Conservation (phyloP, 1,140 invertebrate species). For the Temnothorax longispinosus region DNA sequence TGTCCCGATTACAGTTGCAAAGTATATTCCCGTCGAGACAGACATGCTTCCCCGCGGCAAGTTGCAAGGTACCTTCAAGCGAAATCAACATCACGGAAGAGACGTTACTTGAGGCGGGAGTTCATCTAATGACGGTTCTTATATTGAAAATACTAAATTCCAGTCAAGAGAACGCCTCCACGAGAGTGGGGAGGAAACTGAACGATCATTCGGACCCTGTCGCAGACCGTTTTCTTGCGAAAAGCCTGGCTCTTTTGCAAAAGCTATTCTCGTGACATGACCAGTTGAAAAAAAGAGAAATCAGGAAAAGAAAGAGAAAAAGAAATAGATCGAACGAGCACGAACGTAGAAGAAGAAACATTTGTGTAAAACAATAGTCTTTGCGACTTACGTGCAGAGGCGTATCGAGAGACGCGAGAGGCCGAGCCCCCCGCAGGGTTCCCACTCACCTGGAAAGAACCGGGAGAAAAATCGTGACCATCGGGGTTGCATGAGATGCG, state of each 20-base stretch:
- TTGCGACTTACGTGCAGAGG: constrained; percentile 84
- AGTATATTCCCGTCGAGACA: constrained; percentile 25
- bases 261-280: background rate
- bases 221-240: background rate
- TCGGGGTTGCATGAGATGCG: constrained; percentile 68
- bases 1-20: constrained; percentile 15
- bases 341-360: constrained; percentile 64
- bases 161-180: background rate
- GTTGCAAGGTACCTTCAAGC: constrained; percentile 31
- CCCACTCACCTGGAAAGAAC: constrained; percentile 86
- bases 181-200: background rate
- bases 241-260: constrained; percentile 36
- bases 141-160: background rate
- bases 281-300: background rate
- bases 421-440: constrained; percentile 84
- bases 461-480: constrained; percentile 84
- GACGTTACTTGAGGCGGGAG: background rate
- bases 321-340: constrained; percentile 12
- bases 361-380: constrained; percentile 75
- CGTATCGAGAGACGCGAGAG: constrained; percentile 83
- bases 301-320: background rate
- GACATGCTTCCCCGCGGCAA: constrained; percentile 34
- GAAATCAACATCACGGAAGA: background rate
- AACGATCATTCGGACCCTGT: background rate
- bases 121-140: background rate